Percentiles rank a stretch among this genome's conserved stretches.
These are phyloP conservation scores for Tribolium freemani DNA, from an alignment of 2,888 invertebrate species.

Conservation along the genomic window DNA sequence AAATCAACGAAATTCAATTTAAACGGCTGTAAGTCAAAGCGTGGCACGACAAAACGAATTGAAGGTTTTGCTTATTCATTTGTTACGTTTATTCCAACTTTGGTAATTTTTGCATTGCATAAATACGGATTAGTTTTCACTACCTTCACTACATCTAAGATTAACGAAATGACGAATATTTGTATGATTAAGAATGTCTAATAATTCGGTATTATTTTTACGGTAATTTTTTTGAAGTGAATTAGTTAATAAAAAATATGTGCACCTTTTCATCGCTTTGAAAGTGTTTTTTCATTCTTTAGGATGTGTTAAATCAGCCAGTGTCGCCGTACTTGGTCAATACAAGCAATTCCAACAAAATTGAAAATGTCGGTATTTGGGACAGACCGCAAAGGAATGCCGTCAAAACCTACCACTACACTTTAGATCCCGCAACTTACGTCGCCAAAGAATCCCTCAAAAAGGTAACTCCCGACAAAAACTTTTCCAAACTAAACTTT, in stretches of 20 bases:
- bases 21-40: background rate
- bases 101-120: no score
- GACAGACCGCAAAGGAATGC: slow-evolving; percentile 73
- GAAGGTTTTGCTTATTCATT: no score
- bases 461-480: slow-evolving; percentile 50
- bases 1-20: slow-evolving; percentile 8
- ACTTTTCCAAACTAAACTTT: background rate
- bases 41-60: no score
- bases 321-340: slow-evolving; percentile 68
- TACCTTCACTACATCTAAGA: no score
- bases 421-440: slow-evolving; percentile 63
- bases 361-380: slow-evolving; percentile 73
- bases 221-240: no score
- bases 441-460: slow-evolving; percentile 54
- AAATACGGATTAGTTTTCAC: no score
- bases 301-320: slow-evolving; percentile 72
- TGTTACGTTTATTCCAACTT: no score
- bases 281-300: slow-evolving; percentile 47
- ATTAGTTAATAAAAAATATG: no score
- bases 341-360: slow-evolving; percentile 60
- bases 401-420: slow-evolving; percentile 69
- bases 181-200: no score
- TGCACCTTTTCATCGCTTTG: background rate
- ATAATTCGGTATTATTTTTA: no score
- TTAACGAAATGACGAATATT: no score